Evolutionary conservation across 1,140 invertebrate species (phyloP), one percentile per base, ranked within the genome.

Genomic region (Nomia melanderi): DNA sequence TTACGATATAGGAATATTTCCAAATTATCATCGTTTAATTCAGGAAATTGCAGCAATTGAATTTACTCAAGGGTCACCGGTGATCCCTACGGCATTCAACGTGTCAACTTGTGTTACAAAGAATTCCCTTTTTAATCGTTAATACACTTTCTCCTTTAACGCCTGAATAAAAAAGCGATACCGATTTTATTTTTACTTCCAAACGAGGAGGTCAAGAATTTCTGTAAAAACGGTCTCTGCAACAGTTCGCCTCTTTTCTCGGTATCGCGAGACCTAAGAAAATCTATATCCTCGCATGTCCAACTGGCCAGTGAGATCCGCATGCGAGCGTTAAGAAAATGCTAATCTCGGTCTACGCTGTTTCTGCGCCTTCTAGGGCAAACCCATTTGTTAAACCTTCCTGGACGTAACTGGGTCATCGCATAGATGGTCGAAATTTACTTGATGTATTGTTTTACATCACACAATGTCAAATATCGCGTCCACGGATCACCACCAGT

Each of bases 251-350:
- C 1, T 33, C 0, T 14, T 44, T 47, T 23, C 25, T 67, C 33
- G 47, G 57, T 23, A 25, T 56, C 29, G 25, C 25, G 27, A 54
- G 50, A 73, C 56, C 33, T 12, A 41, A 81, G 78, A 86, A 88
- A 89, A 89, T 88, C 86, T 79, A 89, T 89, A 87, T 67, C 44
- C 70, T 89, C 66, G 87, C 88, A 86, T 88, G 88, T 77, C 74
- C 69, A 54, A 69, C 73, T 39, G 14, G 41, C 31, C 57, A 73
- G 11, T 50, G 41, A 39, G 86, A 72, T 47, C 60, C 25, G 71
- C 88, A 83, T 83, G 88, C 85, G 81, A 87, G 63, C 70, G 57
- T 83, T 57, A 88, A 90, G 88, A 88, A 86, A 87, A 88, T 90
- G 85, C 84, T 87, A 90, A 90, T 90, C 80, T 75, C 31, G 25